A percentile compares a stretch with the other conserved stretches of the same genome.
phyloP scores from a whole-genome alignment of 2,888 invertebrate species.

The Nomada goodeniana region DNA sequence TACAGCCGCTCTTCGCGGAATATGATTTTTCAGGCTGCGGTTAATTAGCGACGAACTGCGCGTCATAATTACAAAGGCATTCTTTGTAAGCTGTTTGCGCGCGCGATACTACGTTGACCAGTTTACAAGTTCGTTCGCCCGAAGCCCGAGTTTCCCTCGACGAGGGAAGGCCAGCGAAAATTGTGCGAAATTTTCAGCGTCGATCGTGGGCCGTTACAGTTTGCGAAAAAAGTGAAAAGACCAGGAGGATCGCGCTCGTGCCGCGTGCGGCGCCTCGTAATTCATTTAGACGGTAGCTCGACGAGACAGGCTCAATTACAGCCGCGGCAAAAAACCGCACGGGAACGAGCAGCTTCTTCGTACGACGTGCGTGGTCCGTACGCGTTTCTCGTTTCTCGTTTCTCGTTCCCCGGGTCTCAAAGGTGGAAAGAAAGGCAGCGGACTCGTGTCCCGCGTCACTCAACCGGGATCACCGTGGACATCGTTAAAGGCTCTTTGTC shows the following conservation, averaged over 20 bases:
- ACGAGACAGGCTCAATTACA: conserved; percentile 82
- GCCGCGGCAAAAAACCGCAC: conserved; percentile 73
- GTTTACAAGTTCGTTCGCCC: background rate
- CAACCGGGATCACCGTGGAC: conserved; percentile 46
- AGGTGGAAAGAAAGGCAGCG: conserved; percentile 41
- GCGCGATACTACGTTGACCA: background rate
- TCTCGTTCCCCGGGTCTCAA: conserved; percentile 24
- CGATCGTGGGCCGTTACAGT: too few species aligned
- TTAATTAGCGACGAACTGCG: conserved; percentile 35
- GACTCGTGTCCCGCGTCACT: conserved; percentile 70
- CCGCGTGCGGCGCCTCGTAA: conserved; percentile 76
- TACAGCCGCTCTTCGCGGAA: conserved; percentile 38
- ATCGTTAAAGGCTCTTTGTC: conserved; percentile 64
- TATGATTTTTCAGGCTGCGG: conserved; percentile 30
- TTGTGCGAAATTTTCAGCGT: background rate
- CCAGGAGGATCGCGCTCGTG: background rate
- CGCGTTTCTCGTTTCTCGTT: conserved; percentile 35
- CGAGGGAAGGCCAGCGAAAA: background rate
- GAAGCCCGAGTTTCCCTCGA: background rate
- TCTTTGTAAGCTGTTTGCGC: conserved; percentile 22
- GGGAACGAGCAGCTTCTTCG: conserved; percentile 77
- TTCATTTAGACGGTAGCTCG: conserved; percentile 77
- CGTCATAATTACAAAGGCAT: conserved; percentile 29
- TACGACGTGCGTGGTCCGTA: conserved; percentile 83
- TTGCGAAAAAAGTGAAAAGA: background rate